Evolutionary conservation across 2,113 vertebrate species (phyloP).

Genomic region (Rhabdomys dilectus): DNA sequence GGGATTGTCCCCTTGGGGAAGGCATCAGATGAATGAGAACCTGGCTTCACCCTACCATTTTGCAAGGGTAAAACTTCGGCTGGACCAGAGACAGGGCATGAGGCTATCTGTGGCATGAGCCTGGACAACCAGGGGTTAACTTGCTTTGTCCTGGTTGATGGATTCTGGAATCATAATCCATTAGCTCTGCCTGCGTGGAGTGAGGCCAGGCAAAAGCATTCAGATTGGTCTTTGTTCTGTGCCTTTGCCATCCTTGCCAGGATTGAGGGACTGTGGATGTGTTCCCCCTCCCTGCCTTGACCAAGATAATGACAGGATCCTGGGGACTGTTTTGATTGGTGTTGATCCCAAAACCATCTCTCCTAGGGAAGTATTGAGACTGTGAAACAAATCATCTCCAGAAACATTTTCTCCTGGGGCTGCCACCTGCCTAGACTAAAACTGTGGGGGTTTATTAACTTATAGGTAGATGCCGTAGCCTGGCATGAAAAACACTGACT

Average conservation of each 20-base stretch:
- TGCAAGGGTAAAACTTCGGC: neutral
- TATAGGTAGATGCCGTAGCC: slow-evolving; percentile 5
- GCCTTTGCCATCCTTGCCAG: slow-evolving; percentile 54
- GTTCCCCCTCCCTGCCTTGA: neutral
- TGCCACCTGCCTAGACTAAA: neutral
- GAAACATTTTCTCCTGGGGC: neutral
- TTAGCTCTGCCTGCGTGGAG: slow-evolving; percentile 80
- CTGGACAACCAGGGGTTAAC: slow-evolving; percentile 75
- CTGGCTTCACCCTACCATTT: neutral
- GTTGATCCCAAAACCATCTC: neutral
- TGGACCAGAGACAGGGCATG: neutral
- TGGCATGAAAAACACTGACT: slow-evolving; percentile 1
- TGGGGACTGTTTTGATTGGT: slow-evolving; percentile 50
- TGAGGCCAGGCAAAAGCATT: slow-evolving; percentile 67
- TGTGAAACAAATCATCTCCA: slow-evolving; percentile 25
- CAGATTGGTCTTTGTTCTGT: slow-evolving; percentile 78
- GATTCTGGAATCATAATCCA: slow-evolving; percentile 81
- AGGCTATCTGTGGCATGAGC: neutral
- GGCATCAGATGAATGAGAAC: neutral
- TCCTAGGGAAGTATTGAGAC: slow-evolving; percentile 16
- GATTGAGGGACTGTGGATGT: slow-evolving; percentile 30
- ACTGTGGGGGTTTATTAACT: slow-evolving; percentile 5
- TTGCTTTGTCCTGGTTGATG: slow-evolving; percentile 72
- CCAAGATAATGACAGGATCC: neutral
- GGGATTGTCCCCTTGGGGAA: neutral